Conservation (phyloP, 2,888 invertebrate species). For the Kryphioiulus occultus region DNA sequence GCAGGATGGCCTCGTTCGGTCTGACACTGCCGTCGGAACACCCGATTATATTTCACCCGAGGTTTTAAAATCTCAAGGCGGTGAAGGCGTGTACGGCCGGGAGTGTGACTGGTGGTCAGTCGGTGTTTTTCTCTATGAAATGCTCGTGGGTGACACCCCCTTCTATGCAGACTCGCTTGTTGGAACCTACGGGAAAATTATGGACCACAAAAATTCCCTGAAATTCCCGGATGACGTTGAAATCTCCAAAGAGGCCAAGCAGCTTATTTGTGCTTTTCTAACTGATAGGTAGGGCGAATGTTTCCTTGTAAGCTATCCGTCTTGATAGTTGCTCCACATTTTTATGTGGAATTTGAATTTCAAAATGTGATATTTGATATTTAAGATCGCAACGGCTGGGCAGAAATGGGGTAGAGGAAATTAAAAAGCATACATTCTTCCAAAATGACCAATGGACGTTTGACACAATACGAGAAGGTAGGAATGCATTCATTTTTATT, state of each 20-base stretch:
- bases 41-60: conserved; percentile 99
- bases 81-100: conserved; percentile 93
- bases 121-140: conserved; percentile 98
- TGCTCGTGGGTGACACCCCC: conserved; percentile 95
- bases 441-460: conserved; percentile 98
- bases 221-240: conserved; percentile 92
- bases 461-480: conserved; percentile 89
- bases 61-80: conserved; percentile 90
- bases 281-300: conserved; percentile 75
- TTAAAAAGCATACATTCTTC: conserved; percentile 94
- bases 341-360: not conserved
- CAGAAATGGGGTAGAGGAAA: conserved; percentile 90
- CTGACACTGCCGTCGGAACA: conserved; percentile 98
- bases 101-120: conserved; percentile 99
- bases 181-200: conserved; percentile 98
- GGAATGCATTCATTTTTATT: conserved; percentile 56
- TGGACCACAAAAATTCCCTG: conserved; percentile 97
- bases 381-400: conserved; percentile 79
- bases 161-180: conserved; percentile 99
- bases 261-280: conserved; percentile 90
- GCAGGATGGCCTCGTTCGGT: conserved; percentile 90
- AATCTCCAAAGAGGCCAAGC: conserved; percentile 76
- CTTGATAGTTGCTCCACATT: not conserved
- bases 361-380: too few species aligned
- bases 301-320: too few species aligned